Evolutionary conservation across 2,888 invertebrate genomes (phyloP), one percentile per base, ranked within the genome.

Genomic region (Eupeodes latifasciatus): DNA sequence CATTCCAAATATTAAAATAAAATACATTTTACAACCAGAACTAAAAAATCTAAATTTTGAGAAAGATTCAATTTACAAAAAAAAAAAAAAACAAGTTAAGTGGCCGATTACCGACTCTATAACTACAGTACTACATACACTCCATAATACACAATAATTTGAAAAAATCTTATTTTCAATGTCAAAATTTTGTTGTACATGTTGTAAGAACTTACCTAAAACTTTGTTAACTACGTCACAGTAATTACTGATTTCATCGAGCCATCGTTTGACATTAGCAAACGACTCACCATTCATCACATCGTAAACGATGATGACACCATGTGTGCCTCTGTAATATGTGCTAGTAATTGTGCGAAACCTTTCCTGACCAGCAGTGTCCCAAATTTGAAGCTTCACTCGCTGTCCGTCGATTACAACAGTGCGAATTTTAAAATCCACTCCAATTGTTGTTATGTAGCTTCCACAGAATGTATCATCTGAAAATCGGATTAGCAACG

Each of bases 301-400:
- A 95, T 99, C 99, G 94, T 99, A 99, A 14, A 99, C 99, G 66
- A 99, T 99, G 92, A 99, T 98, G 88, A 99, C 99, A 87, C 99
- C 99, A 94, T 99, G 99, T 67, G 99, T 99, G 79, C 99, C 99
- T 92, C 99, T 95, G 94, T 99, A 99, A 94, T 99, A 98, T 89
- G 99, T 99, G 93, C 99, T 99, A 82, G 99, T 99, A 92, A 99
- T 99, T 84, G 99, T 99, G 92, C 99, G 95, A 94, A 99, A 99
- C 92, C 99, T 95, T 94, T 99, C 99, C 94, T 99, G 99, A 0
- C 99, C 99, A 82, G 99, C 98, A 51, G 99, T 99, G 94, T 99
- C 99, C 99, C 99, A 99, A 93, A 99, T 99, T 94, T 98, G 98
- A 90, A 98, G 95, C 94, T 98, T 98, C 71, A 98, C 98, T 92